These are phyloP conservation scores for Pseudorhombus dupliciocellatus DNA, from an alignment of 2,113 vertebrate species.

Conservation along the genomic window DNA sequence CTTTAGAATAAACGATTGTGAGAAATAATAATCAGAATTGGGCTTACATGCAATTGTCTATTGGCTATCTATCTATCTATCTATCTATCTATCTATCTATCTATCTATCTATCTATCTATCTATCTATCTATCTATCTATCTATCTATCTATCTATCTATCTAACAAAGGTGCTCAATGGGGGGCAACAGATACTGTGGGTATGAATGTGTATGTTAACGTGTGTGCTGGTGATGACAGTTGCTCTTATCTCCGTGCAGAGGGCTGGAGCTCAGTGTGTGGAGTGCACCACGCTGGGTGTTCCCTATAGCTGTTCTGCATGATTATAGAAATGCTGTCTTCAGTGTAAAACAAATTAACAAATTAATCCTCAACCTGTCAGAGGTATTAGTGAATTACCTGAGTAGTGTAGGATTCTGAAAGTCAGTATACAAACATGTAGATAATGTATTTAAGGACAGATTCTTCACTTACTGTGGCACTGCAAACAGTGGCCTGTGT, in stretches of 20 bases:
- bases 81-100: constrained; percentile 1
- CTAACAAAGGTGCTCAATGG: constrained; percentile 10
- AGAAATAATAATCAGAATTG: no score
- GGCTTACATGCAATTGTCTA: no score
- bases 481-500: constrained; percentile 1
- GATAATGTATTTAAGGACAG: neutral
- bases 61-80: neutral
- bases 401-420: neutral
- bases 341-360: neutral
- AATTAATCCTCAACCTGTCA: neutral
- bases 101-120: neutral
- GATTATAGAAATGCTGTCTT: constrained; percentile 48
- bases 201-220: neutral
- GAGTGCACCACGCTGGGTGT: constrained; percentile 58
- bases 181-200: neutral
- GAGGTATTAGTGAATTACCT: no score
- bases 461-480: constrained; percentile 21
- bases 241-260: constrained; percentile 64
- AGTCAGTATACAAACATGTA: no score
- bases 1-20: no score
- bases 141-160: neutral
- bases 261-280: constrained; percentile 1
- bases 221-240: constrained; percentile 33
- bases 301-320: constrained; percentile 48
- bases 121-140: neutral